Evolutionary conservation across 2,888 invertebrate genomes (phyloP).

Genomic region (Drosophila eohydei): DNA sequence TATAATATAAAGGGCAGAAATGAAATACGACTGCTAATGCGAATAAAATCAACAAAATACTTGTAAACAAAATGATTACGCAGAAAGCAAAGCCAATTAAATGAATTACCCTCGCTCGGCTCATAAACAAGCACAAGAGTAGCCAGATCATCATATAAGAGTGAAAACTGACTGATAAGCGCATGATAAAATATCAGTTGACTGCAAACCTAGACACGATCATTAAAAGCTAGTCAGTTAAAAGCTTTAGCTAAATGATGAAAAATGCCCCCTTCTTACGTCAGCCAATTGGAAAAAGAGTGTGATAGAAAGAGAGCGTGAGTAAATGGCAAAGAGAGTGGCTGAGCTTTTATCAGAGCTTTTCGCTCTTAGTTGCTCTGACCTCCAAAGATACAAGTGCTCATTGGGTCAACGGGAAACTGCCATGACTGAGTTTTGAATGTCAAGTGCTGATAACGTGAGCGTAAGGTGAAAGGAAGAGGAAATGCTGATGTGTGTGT

Average conservation of each 20-base stretch:
- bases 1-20: conserved; percentile 11
- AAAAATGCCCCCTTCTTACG: conserved; percentile 47
- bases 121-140: conserved; percentile 11
- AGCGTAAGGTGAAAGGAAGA: conserved; percentile 4
- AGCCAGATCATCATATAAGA: conserved; percentile 35
- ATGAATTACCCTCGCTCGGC: conserved; percentile 16
- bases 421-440: conserved; percentile 33
- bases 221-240: conserved; percentile 15
- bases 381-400: conserved; percentile 18
- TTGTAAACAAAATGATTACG: conserved; percentile 77
- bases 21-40: conserved; percentile 10
- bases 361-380: conserved; percentile 22
- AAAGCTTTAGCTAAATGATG: conserved; percentile 40
- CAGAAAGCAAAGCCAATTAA: conserved; percentile 66
- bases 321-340: neutral
- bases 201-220: conserved; percentile 20
- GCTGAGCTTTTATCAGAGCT: conserved; percentile 36
- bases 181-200: conserved; percentile 33
- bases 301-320: neutral
- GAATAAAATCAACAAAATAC: conserved; percentile 36
- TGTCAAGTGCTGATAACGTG: conserved; percentile 31
- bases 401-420: conserved; percentile 34
- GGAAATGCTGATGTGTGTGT: conserved; percentile 2
- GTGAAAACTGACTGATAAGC: conserved; percentile 43
- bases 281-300: conserved; percentile 31